Evolutionary conservation across 1,140 invertebrate species (phyloP).

Genomic region (Fopius arisanus): DNA sequence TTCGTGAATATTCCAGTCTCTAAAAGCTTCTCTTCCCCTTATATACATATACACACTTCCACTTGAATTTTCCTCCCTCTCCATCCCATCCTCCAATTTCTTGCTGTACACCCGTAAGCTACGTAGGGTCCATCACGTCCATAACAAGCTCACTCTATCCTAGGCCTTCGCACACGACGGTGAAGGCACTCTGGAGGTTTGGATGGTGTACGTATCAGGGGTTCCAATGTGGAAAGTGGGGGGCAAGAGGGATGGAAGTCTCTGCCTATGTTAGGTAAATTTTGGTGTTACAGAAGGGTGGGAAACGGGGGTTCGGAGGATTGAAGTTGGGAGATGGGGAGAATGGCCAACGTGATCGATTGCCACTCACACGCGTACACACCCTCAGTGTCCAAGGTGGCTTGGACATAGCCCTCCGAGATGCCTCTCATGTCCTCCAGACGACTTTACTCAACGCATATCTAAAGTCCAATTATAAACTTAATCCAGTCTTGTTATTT

Average conservation of each 20-base stretch:
- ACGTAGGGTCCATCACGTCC: conserved; percentile 44
- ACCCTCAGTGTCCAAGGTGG: not conserved
- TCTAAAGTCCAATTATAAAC: conserved; percentile 30
- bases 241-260: conserved; percentile 21
- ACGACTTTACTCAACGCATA: conserved; percentile 21
- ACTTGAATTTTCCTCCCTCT: not conserved
- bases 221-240: conserved; percentile 31
- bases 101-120: conserved; percentile 29
- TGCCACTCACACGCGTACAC: conserved; percentile 48
- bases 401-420: conserved; percentile 13
- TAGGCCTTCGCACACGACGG: conserved; percentile 26
- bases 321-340: conserved; percentile 6
- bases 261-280: conserved; percentile 18
- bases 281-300: conserved; percentile 16
- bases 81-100: not conserved
- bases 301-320: not conserved
- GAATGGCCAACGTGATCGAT: conserved; percentile 50
- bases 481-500: conserved; percentile 29
- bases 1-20: conserved; percentile 45
- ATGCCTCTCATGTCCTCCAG: conserved; percentile 17
- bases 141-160: conserved; percentile 43
- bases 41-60: conserved; percentile 5
- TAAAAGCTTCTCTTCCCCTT: conserved; percentile 40
- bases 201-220: not conserved
- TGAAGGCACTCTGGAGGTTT: conserved; percentile 11